Conservation (phyloP, 2,888 invertebrate species). For the Penaeus monodon region DNA sequence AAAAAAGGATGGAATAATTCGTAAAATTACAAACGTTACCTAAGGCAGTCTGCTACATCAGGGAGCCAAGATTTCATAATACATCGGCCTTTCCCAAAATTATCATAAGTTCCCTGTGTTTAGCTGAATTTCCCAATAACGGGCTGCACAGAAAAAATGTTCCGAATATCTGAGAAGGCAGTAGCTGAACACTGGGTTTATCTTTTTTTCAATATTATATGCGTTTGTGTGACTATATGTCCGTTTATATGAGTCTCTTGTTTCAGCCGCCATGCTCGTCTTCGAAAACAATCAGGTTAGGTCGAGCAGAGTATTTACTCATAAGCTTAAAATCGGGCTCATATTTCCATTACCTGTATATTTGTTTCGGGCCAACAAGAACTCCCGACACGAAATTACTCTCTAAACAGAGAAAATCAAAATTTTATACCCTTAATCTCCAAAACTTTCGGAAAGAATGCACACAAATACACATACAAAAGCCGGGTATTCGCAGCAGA, state of each 20-base stretch:
- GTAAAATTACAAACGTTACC: slow-evolving; percentile 44
- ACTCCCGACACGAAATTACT: slow-evolving; percentile 15
- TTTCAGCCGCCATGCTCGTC: not conserved
- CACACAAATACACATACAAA: too few species aligned
- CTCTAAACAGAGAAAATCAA: slow-evolving; percentile 29
- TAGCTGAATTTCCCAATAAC: not conserved
- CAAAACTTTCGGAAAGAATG: slow-evolving; percentile 9
- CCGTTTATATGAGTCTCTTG: not conserved
- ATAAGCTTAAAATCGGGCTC: slow-evolving; percentile 25
- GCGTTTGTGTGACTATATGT: not conserved
- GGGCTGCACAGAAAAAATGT: too few species aligned
- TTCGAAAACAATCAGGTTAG: slow-evolving; percentile 3
- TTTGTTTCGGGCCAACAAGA: slow-evolving; percentile 22
- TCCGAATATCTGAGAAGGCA: too few species aligned
- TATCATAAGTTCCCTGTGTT: slow-evolving; percentile 21
- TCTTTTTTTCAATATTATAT: too few species aligned
- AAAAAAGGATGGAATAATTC: slow-evolving; percentile 48
- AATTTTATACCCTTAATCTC: slow-evolving; percentile 23
- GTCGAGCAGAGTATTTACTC: slow-evolving; percentile 22
- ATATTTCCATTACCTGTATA: slow-evolving; percentile 23
- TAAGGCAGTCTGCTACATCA: slow-evolving; percentile 29
- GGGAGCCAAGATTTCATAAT: slow-evolving; percentile 33
- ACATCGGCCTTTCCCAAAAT: slow-evolving; percentile 40
- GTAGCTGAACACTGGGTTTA: too few species aligned
- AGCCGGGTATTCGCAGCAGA: too few species aligned